Conservation (phyloP, 2,797 vertebrate species). For the Cottoperca gobio region DNA sequence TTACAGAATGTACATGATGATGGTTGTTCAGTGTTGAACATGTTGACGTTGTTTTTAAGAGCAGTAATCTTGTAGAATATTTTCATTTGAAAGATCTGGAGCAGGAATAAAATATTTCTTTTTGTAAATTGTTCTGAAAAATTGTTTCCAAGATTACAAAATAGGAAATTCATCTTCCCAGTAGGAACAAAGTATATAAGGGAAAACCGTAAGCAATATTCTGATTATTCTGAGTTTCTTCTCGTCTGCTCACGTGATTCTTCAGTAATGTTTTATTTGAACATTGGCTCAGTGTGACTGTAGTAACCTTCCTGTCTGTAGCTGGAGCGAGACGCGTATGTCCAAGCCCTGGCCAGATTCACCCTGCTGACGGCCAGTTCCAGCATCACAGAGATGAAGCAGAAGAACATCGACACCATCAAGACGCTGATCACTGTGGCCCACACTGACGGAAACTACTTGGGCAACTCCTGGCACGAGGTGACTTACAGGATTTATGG, state of each 20-base stretch:
- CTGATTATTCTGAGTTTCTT: background rate
- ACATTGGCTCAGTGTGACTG: background rate
- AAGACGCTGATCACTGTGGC: conserved; percentile 98
- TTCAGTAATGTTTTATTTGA: background rate
- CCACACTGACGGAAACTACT: conserved; percentile 97
- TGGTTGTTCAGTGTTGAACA: too few species aligned
- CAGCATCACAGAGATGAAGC: conserved; percentile 99
- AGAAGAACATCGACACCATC: conserved; percentile 98
- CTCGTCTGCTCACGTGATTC: background rate
- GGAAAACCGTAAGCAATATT: too few species aligned
- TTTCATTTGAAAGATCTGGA: too few species aligned
- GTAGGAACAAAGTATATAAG: too few species aligned
- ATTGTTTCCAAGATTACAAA: too few species aligned
- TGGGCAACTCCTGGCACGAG: conserved; percentile 98
- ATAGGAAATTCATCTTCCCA: too few species aligned
- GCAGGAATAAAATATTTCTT: too few species aligned
- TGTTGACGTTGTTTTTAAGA: too few species aligned
- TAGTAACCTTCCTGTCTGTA: conserved; percentile 54
- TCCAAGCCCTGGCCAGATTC: conserved; percentile 95
- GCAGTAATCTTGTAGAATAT: too few species aligned
- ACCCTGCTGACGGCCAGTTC: conserved; percentile 96
- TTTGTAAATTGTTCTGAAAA: too few species aligned
- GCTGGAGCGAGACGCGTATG: conserved; percentile 96
- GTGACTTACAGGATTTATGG: conserved; percentile 66
- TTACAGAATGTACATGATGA: too few species aligned